Percentiles rank a stretch among this genome's conserved stretches.
Evolutionary conservation across 2,888 invertebrate species (phyloP).

Genomic region (Aphodius sticticus): DNA sequence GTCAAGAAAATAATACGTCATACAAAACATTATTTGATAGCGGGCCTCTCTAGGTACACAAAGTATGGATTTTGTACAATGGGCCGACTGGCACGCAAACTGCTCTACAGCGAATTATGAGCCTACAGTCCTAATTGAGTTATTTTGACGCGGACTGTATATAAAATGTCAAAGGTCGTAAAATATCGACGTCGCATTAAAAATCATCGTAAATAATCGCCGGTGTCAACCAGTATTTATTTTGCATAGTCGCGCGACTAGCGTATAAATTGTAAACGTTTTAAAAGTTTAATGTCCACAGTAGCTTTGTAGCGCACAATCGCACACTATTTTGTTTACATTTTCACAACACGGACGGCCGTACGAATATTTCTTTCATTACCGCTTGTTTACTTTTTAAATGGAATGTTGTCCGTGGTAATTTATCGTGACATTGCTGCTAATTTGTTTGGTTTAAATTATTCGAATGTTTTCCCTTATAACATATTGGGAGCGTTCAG

Average conservation of each 20-base stretch:
- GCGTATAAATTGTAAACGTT: not conserved
- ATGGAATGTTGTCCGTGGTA: not conserved
- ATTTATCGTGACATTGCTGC: not conserved
- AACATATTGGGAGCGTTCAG: no score
- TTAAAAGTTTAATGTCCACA: not conserved
- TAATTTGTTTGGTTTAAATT: not conserved
- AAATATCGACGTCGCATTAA: not conserved
- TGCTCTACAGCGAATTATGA: not conserved
- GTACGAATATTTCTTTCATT: not conserved
- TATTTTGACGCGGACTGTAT: not conserved
- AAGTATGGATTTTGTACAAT: not conserved
- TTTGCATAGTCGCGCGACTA: not conserved
- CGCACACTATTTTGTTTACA: not conserved
- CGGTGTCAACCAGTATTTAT: not conserved
- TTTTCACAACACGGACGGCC: not conserved
- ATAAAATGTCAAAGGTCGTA: conserved; percentile 4
- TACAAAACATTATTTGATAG: not conserved
- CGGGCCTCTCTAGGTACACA: not conserved
- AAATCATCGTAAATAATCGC: not conserved
- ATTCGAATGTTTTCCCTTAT: no score
- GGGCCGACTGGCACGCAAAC: not conserved
- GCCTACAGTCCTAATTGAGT: not conserved
- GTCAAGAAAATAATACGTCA: not conserved
- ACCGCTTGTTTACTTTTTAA: not conserved
- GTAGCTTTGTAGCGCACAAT: not conserved